phyloP scores from a whole-genome alignment of 2,113 vertebrate species.

The Crotalus viridis region DNA sequence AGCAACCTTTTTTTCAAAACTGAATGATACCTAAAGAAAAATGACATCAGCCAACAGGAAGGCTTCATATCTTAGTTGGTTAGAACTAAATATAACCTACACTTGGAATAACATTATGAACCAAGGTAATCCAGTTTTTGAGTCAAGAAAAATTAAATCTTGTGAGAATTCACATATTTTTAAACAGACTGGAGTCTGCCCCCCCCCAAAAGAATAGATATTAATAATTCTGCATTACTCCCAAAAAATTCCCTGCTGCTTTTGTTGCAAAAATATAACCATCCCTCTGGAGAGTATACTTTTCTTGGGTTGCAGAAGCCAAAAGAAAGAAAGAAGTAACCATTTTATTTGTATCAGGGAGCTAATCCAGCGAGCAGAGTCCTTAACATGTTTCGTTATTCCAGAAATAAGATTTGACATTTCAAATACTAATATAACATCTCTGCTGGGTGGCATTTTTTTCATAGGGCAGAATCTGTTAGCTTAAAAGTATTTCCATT shows the following conservation, averaged over 20 bases:
- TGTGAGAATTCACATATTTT: neutral
- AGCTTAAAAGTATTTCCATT: neutral
- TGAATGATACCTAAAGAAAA: neutral
- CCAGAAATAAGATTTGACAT: neutral
- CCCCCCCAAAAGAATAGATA: neutral
- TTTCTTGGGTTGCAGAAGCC: neutral
- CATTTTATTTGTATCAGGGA: neutral
- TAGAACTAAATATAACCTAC: neutral
- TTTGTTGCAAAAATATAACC: neutral
- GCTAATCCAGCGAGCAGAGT: neutral
- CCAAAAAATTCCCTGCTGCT: neutral
- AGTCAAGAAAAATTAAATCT: neutral
- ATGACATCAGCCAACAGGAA: neutral
- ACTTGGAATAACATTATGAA: neutral
- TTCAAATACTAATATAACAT: neutral
- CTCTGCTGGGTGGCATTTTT: neutral
- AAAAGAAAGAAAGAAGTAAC: neutral
- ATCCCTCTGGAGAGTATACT: neutral
- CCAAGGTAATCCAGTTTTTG: neutral
- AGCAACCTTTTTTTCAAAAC: neutral
- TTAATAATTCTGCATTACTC: neutral
- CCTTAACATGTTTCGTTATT: neutral
- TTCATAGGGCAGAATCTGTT: neutral
- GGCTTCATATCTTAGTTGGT: neutral
- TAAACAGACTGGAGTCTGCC: neutral